Base-by-base conservation (phyloP, 30 jellyfish, hydroid and myxozoan genomes). In the Nemopilema nomurai region DNA sequence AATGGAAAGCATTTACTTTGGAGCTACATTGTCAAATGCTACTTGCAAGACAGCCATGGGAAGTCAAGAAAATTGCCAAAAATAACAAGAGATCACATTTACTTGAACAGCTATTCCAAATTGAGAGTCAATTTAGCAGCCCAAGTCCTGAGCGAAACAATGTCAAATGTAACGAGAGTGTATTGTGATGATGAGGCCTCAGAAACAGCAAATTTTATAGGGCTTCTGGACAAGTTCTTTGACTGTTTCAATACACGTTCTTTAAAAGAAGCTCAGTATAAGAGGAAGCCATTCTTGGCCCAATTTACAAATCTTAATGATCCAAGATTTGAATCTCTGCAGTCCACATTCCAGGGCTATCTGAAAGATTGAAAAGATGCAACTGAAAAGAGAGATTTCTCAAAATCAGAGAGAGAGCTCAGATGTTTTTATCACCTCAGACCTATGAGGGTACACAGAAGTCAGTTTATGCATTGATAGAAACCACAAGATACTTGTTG, bases 41-140 rank as follows among this genome's bases (percentile, higher is more conserved):
- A 78, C 64, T 79, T 51, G 64, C 52, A 57, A 52, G 79, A 78
- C 41, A 31, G 66, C 77, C 62, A 49, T 57, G 66, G 88, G 28
- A 79, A 78, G 64, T 21, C 31, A 62, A 78, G 88, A 20, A 77
- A 77, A 77, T 74, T 77, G 25, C 87, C 87, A 77, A 77, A 77
- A 49, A 31, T 77, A 77, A 77, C 87, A 77, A 77, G 28, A 24
- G 87, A 77, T 20, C 76, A 76, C 76, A 76, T 62, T 8, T 76
- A 50, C 30, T 76, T 76, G 86, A 76, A 49, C 30, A 76, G 86
- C 28, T 76, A 62, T 52, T 76, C 86, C 22, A 74, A 30, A 22
- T 33, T 76, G 86, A 76, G 86, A 62, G 86, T 76, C 53, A 76
- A 76, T 50, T 74, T 76, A 23, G 86, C 79, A 16, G 79, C 74